A percentile compares a stretch with the other conserved stretches of the same genome.
phyloP scores from a whole-genome alignment of 2,888 invertebrate species.

The Cheilosia variabilis region DNA sequence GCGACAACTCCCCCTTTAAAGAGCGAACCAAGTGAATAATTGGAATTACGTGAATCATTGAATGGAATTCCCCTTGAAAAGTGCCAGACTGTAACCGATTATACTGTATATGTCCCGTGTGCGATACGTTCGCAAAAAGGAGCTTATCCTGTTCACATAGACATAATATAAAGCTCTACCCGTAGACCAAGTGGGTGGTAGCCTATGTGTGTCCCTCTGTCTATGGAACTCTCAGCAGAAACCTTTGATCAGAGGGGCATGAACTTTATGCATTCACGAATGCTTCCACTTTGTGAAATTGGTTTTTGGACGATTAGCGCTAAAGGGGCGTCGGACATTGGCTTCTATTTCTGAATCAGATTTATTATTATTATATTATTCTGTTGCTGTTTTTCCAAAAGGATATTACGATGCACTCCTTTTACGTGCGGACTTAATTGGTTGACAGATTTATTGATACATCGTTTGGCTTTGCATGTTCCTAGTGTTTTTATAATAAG shows the following conservation, averaged over 20 bases:
- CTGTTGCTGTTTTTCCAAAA: background rate
- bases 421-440: constrained; percentile 5
- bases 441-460: constrained; percentile 38
- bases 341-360: constrained; percentile 13
- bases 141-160: constrained; percentile 27
- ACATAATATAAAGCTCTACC: constrained; percentile 17
- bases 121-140: constrained; percentile 8
- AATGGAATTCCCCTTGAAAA: constrained; percentile 65
- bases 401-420: background rate
- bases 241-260: constrained; percentile 75
- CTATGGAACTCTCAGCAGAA: constrained; percentile 31
- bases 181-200: background rate
- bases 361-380: constrained; percentile 8
- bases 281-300: constrained; percentile 57
- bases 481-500: background rate
- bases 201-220: constrained; percentile 12
- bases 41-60: constrained; percentile 68
- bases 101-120: constrained; percentile 38
- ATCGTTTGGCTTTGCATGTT: background rate
- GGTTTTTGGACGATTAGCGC: constrained; percentile 58
- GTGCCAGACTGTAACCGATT: constrained; percentile 75
- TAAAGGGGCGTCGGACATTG: constrained; percentile 27
- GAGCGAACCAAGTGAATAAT: constrained; percentile 49
- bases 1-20: constrained; percentile 30
- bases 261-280: constrained; percentile 55